Evolutionary conservation across 2,888 invertebrate genomes (phyloP), one percentile per base, ranked within the genome.

Genomic region (Rhorus exstirpatorius): DNA sequence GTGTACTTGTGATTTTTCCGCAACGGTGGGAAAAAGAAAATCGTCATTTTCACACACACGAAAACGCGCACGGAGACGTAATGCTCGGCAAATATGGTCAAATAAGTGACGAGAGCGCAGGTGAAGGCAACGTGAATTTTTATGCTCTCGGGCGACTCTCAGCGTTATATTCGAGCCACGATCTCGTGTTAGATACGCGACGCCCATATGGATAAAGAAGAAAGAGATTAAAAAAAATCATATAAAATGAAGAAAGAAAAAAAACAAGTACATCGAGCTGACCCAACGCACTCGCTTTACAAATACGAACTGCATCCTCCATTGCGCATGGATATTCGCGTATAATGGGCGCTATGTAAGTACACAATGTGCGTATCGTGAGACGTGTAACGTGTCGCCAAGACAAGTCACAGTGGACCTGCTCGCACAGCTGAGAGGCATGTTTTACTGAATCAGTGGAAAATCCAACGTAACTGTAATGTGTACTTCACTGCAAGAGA

Each of bases 111-210:
- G 61, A 61, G 72, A 74, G 51, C 61, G 72, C n/a, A 74, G 72
- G 72, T 74, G 38, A 74, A 61, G 78, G 63, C 55, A 65, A 61
- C 46, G 35, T 58, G 46, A 71, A 53, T 61, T 79, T 75, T 75
- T 61, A 68, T 68, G 41, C 12, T 35, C 72, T 7, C 72, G 35
- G 12, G 72, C 44, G 49, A 49, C 72, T 72, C 35, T 70, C 55
- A 63, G 31, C 31, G 41, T 60, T 31, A 19, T 78, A 78, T 71
- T 55, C 63, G 63, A 63, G 58, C 35, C 78, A 71, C 78, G 78
- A 79, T 77, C 79, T 79, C 80, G 88, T 85, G 85, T 88, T 86
- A 86, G 81, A 87, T 90, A 91, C 91, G 91, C 88, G 91, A 83
- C 86, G 86, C 80, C 85, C 90, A 91, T 91, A n/a, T n/a, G 88